A percentile compares a stretch with the other conserved stretches of the same genome.
These are phyloP conservation scores for Butastur rufipennis DNA, from an alignment of 2,113 vertebrate species.

Conservation along the genomic window DNA sequence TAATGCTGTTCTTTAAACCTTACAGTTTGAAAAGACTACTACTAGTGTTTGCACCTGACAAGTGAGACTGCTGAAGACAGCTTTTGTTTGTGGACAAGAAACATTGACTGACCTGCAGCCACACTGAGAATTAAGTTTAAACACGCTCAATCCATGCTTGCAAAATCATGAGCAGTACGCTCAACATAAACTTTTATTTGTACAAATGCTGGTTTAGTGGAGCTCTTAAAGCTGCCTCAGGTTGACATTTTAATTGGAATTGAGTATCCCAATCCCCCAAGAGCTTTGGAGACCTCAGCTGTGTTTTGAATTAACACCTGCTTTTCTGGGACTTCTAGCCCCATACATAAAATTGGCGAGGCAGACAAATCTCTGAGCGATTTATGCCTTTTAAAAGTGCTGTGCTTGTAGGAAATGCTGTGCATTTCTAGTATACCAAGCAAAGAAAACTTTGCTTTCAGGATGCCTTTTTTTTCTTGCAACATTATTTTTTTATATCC, in stretches of 20 bases:
- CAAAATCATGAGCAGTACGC: neutral
- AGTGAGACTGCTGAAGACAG: neutral
- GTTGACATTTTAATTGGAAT: neutral
- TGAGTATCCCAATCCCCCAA: neutral
- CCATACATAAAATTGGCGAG: neutral
- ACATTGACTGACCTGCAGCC: neutral
- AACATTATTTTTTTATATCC: neutral
- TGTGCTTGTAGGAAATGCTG: neutral
- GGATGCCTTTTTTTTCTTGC: neutral
- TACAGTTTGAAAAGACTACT: neutral
- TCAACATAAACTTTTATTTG: neutral
- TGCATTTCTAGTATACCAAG: neutral
- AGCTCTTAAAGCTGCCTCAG: neutral
- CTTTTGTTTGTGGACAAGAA: neutral
- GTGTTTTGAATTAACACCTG: slow-evolving; percentile 20
- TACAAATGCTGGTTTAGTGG: neutral
- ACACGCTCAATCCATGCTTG: neutral
- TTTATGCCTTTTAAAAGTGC: neutral
- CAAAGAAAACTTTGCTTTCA: neutral
- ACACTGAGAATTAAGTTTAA: neutral
- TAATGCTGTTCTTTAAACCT: neutral
- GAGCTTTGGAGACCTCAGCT: slow-evolving; percentile 22
- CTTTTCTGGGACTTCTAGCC: neutral
- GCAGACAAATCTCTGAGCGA: neutral
- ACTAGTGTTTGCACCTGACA: neutral